A percentile compares a stretch with the other conserved stretches of the same genome.
Conservation (phyloP, 2,888 invertebrate genomes). For the Blera fallax region DNA sequence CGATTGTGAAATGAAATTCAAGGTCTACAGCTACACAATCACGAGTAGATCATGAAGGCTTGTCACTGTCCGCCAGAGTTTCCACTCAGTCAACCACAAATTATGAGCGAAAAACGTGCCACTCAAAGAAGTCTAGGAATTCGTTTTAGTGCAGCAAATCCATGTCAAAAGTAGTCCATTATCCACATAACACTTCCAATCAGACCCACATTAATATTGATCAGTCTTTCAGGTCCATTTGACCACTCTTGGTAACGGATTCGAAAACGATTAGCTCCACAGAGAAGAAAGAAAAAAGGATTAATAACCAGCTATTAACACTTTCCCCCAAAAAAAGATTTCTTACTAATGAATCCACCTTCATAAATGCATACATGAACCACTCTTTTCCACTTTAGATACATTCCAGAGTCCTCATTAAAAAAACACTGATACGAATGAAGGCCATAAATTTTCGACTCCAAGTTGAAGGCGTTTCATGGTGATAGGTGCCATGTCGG, state of each 20-base stretch:
- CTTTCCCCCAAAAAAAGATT: neutral
- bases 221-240: neutral
- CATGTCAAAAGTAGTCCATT: neutral
- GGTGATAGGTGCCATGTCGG: neutral
- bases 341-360: constrained; percentile 10
- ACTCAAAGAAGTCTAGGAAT: neutral
- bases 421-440: neutral
- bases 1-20: no score
- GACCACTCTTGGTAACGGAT: neutral
- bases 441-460: neutral
- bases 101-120: neutral
- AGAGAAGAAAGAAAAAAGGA: neutral
- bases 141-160: neutral
- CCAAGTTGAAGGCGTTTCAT: constrained; percentile 16
- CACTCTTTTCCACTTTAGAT: neutral
- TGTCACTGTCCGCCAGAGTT: neutral
- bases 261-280: neutral
- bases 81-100: neutral
- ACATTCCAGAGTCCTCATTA: neutral
- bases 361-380: neutral
- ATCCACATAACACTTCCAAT: neutral
- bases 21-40: no score
- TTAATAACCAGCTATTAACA: constrained; percentile 12
- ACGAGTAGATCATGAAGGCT: no score
- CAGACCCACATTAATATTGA: neutral